Percentiles rank a stretch among this genome's conserved stretches.
Evolutionary conservation across 2,113 vertebrate species (phyloP).

Genomic region (cattle (Bos taurus)): ARS-UCD2.0 NC_037351.1:56754501-56755000

Average conservation of each 20-base stretch:
- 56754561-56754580: background rate
- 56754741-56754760: background rate
- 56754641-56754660: background rate
- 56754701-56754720: background rate
- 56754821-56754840: background rate
- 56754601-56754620: background rate
- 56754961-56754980: too few species aligned
- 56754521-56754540: background rate
- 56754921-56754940: too few species aligned
- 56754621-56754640: background rate
- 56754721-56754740: background rate
- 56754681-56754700: background rate
- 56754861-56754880: fast-evolving
- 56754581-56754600: background rate
- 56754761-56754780: background rate
- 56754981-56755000: too few species aligned
- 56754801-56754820: background rate
- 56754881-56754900: too few species aligned
- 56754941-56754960: too few species aligned
- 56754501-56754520: background rate
- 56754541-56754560: background rate
- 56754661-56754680: too few species aligned
- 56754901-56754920: too few species aligned
- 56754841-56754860: fast-evolving
- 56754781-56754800: background rate